These are phyloP conservation scores for Bicyclus anynana DNA, from an alignment of 1,140 invertebrate species.

Conservation along the genomic window DNA sequence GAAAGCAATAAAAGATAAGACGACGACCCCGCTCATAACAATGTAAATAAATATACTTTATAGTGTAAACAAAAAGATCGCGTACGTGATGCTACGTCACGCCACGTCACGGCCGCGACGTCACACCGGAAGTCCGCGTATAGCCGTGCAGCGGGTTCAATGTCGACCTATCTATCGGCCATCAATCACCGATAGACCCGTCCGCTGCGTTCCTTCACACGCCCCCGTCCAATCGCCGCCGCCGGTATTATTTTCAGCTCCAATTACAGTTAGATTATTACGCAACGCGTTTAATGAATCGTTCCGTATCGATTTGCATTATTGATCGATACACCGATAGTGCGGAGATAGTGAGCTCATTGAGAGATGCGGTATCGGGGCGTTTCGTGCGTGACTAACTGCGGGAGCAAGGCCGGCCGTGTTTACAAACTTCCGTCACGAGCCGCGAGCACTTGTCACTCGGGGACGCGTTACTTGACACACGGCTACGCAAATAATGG, in stretches of 20 bases:
- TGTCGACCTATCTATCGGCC: slow-evolving; percentile 70
- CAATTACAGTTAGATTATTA: slow-evolving; percentile 44
- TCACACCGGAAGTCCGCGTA: slow-evolving; percentile 64
- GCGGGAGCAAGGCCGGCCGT: slow-evolving; percentile 66
- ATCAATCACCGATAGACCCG: slow-evolving; percentile 56
- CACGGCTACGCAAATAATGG: slow-evolving; percentile 71
- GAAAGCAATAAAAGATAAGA: slow-evolving; percentile 66
- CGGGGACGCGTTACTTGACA: slow-evolving; percentile 49
- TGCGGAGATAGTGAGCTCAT: slow-evolving; percentile 24
- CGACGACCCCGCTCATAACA: slow-evolving; percentile 61
- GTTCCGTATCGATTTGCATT: slow-evolving; percentile 45
- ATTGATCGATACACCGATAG: slow-evolving; percentile 14
- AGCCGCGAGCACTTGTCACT: slow-evolving; percentile 59
- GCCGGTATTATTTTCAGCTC: too few relatives aligned
- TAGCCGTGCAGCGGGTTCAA: slow-evolving; percentile 62
- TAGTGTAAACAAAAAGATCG: slow-evolving; percentile 71
- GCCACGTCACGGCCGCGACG: slow-evolving; percentile 55
- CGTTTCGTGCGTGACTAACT: slow-evolving; percentile 48
- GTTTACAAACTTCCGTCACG: slow-evolving; percentile 74
- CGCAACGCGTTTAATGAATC: slow-evolving; percentile 25
- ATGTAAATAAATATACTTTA: slow-evolving; percentile 66
- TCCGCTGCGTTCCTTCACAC: slow-evolving; percentile 8
- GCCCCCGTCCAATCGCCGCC: too few relatives aligned
- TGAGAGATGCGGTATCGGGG: slow-evolving; percentile 49
- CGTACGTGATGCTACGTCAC: slow-evolving; percentile 60